Evolutionary conservation across 1,140 invertebrate genomes (phyloP), one percentile per base, ranked within the genome.

Genomic region (Drosophila pseudoananassae): DNA sequence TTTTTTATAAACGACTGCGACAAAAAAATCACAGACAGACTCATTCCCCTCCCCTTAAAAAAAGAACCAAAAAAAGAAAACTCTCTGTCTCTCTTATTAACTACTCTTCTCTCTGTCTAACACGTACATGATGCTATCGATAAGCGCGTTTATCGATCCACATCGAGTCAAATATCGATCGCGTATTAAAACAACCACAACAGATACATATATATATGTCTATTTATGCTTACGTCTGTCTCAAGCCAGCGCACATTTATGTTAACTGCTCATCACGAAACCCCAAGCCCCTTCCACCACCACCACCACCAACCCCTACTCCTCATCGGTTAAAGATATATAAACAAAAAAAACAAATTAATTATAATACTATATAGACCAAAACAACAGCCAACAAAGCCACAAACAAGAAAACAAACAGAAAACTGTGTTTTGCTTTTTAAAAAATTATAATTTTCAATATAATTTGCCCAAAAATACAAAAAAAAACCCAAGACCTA

Each of bases 371-470:
- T 25, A 58, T 58, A 4, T 27, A 47, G 15, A 27, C 27, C 49
- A 68, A 64, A 46, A 36, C 43, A 64, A 52, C 17, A 66, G 36
- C 31, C 52, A 43, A 43, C 31, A 79, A 73, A 25, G 60, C 38
- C 33, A 29, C 59, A 47, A 57, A 78, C 31, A 46, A 20, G 43
- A 45, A 50, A 36, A 75, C 23, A 40, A 61, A 46, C 40, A 57
- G 14, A 57, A 25, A 25, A 70, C 46, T 65, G 56, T 64, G 69
- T 70, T 55, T 69, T 56, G 66, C 78, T 82, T 82, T 82, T 71
- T 82, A 83, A 68, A 54, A 50, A 78, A 43, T 82, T 82, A 47
- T 82, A n/a, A 83, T 82, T 82, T 82, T 33, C 58, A 33, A 82
- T 83, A 74, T 81, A 23, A 63, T 77, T 70, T 79, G 66, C 46